A percentile compares a stretch with the other conserved stretches of the same genome.
Evolutionary conservation across 1,140 invertebrate species (phyloP).

Genomic region (Drosophila sp.): DNA sequence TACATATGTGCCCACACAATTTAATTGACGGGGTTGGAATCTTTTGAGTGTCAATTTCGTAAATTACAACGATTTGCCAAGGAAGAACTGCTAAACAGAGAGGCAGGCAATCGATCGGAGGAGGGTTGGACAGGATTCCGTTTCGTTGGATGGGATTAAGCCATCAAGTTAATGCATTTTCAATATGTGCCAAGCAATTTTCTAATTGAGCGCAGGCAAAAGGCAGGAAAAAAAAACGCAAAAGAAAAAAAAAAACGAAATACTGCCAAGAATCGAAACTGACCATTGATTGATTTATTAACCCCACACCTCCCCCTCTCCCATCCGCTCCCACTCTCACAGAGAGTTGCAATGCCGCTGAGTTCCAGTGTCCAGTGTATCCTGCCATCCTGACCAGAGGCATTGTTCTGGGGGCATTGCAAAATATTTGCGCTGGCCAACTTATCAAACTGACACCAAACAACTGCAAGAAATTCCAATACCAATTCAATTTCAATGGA

Average conservation of each 20-base stretch:
- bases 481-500: conserved; percentile 38
- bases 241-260: neutral
- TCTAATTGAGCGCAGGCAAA: conserved; percentile 50
- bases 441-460: conserved; percentile 66
- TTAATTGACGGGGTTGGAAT: conserved; percentile 60
- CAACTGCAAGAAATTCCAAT: conserved; percentile 62
- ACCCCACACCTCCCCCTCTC: neutral
- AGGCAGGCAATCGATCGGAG: neutral
- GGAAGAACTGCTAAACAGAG: conserved; percentile 35
- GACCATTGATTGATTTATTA: conserved; percentile 20
- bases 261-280: neutral
- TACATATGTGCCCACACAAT: conserved; percentile 11
- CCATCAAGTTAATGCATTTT: conserved; percentile 74
- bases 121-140: conserved; percentile 5
- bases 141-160: conserved; percentile 44
- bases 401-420: conserved; percentile 11
- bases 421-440: conserved; percentile 13
- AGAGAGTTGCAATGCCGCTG: no score
- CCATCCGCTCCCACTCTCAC: neutral
- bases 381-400: neutral
- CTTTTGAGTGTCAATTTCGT: conserved; percentile 81
- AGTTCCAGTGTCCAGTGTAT: neutral
- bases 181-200: conserved; percentile 65
- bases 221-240: neutral
- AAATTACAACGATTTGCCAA: conserved; percentile 79